Conservation (phyloP, 2,113 vertebrate species). For the Nannospalax galili region DNA sequence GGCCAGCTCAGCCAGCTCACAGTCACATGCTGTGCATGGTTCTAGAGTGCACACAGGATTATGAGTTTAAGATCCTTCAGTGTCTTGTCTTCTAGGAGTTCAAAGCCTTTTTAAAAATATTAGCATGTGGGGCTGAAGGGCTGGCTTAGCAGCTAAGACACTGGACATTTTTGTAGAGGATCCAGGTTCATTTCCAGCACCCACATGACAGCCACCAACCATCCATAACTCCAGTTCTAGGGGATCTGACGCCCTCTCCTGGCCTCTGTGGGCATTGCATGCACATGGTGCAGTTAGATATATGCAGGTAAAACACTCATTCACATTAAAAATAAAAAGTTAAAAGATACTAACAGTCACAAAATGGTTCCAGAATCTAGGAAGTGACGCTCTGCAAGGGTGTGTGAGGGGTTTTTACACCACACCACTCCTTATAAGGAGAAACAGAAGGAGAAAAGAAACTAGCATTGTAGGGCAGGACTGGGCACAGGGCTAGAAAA, state of each 20-base stretch:
- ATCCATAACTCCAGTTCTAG: too few species aligned
- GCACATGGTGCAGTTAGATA: too few species aligned
- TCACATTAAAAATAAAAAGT: too few species aligned
- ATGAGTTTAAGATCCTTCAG: neutral
- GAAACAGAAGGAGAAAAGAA: neutral
- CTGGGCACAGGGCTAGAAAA: neutral
- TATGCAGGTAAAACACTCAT: too few species aligned
- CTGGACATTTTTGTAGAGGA: too few species aligned
- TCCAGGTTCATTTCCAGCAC: too few species aligned
- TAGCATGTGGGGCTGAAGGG: too few species aligned
- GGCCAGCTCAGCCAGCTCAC: neutral
- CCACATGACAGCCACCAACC: too few species aligned
- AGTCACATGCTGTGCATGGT: neutral
- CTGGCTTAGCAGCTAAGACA: too few species aligned
- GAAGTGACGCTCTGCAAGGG: neutral
- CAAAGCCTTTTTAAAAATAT: slow-evolving; percentile 35
- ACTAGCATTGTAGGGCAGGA: neutral
- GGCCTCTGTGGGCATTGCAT: too few species aligned
- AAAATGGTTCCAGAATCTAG: neutral
- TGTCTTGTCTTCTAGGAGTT: neutral
- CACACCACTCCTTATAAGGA: rapidly evolving
- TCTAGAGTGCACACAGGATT: neutral
- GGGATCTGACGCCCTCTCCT: too few species aligned
- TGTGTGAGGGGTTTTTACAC: rapidly evolving
- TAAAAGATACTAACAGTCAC: neutral